A percentile compares a stretch with the other conserved stretches of the same genome.
These are phyloP conservation scores for Ormyrus thymus DNA, from an alignment of 2,888 invertebrate species.

Conservation along the genomic window DNA sequence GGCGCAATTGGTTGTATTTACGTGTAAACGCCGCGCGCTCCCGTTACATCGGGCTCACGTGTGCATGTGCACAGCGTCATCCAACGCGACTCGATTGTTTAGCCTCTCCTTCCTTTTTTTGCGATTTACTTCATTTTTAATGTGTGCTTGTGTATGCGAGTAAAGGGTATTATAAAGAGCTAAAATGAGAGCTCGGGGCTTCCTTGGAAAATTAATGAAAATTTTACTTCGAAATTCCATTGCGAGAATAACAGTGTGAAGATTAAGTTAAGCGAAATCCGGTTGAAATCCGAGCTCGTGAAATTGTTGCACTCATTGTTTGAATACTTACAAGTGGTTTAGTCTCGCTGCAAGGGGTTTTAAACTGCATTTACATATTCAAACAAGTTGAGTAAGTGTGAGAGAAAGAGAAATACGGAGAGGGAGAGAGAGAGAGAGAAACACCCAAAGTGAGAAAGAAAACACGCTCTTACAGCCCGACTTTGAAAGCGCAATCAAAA, in stretches of 20 bases:
- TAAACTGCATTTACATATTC: conserved; percentile 49
- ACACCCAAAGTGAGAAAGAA: conserved; percentile 28
- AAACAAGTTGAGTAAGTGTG: conserved; percentile 38
- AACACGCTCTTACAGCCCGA: background rate
- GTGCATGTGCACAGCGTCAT: too few relatives aligned
- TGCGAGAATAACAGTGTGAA: too few relatives aligned
- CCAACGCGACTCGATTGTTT: too few relatives aligned
- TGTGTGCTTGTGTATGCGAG: too few relatives aligned
- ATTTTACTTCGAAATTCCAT: too few relatives aligned
- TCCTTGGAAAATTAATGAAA: too few relatives aligned
- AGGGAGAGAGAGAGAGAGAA: conserved; percentile 49
- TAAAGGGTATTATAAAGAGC: too few relatives aligned
- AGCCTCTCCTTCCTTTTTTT: too few relatives aligned
- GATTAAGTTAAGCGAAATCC: background rate
- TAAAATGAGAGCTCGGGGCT: too few relatives aligned
- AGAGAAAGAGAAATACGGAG: conserved; percentile 38
- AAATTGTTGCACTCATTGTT: conserved; percentile 16
- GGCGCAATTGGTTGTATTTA: conserved; percentile 18
- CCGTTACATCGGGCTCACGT: too few relatives aligned
- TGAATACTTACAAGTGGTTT: conserved; percentile 27
- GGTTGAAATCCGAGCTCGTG: background rate
- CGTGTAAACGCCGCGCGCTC: background rate
- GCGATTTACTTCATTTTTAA: too few relatives aligned
- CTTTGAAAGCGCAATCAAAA: conserved; percentile 9
- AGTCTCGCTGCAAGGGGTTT: conserved; percentile 25